Evolutionary conservation across 2,113 vertebrate genomes (phyloP), one percentile per base, ranked within the genome.

Genomic region (Collichthys lucidus): DNA sequence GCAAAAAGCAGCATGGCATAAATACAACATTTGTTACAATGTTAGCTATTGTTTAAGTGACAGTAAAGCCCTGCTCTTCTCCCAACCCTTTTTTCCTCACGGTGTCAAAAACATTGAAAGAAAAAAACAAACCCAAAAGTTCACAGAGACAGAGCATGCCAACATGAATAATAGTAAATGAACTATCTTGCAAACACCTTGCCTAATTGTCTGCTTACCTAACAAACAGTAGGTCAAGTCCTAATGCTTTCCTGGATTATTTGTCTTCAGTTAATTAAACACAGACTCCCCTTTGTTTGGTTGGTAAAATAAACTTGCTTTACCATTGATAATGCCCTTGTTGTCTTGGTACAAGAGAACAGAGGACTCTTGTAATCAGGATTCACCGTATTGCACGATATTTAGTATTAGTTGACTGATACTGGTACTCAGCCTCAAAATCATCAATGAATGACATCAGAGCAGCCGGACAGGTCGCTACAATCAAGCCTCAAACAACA

Each of bases 201-300:
- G 63, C 42, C 59, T 40, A 12, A 22, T 68, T 57, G 15, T 71
- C 68, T 71, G 49, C 49, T 53, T n/a, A n/a, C n/a, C n/a, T 4
- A n/a, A 53, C 31, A 69, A 12, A 16, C 40, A 63, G 35, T 0
- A 63, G 61, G 35, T 47, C 63, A 56, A 49, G 10, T 73, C 24
- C 26, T 35, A 24, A 73, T 31, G 19, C 0, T 31, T 29, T 47
- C 42, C 11, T 31, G 10, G 6, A 60, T 73, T 73, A 49, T 61
- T 50, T 62, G 57, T 50, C 26, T 40, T 74, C 19, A 20, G 35
- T 65, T 74, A 61, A 52, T 40, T 74, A 40, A 62, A 50, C 14
- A 73, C 46, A 6, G 20, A 26, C 26, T 52, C 46, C 14, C 6
- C 4, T 50, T 56, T 71, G n/a, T 71, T 44, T 31, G 3, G 10